These are phyloP conservation scores for Lucinisca nassula DNA, from an alignment of 2,888 invertebrate species.

Conservation along the genomic window DNA sequence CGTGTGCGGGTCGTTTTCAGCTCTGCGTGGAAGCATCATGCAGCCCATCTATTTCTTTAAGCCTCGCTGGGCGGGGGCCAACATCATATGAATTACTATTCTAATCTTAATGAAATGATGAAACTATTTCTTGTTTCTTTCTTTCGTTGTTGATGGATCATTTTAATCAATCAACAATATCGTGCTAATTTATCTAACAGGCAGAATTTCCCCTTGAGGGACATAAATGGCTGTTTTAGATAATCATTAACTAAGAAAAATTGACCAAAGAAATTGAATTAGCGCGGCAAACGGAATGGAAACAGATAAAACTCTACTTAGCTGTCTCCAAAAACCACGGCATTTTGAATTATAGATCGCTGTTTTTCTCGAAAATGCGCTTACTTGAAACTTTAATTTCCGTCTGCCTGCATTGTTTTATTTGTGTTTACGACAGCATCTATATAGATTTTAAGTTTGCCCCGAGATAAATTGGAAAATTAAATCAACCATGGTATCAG, in stretches of 20 bases:
- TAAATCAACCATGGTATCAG: too few relatives aligned
- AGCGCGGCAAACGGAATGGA: not conserved
- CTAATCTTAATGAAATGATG: too few relatives aligned
- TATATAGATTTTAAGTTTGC: too few relatives aligned
- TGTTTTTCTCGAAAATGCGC: not conserved
- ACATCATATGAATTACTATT: too few relatives aligned
- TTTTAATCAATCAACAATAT: not conserved
- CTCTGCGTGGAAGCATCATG: too few relatives aligned
- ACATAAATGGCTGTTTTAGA: not conserved
- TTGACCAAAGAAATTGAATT: conserved; percentile 2
- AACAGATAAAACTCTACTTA: conserved; percentile 13
- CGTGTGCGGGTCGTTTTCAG: too few relatives aligned
- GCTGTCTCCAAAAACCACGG: not conserved
- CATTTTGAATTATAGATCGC: not conserved
- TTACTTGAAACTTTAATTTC: not conserved
- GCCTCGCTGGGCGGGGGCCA: too few relatives aligned
- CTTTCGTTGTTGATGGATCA: not conserved
- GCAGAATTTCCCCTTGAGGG: not conserved
- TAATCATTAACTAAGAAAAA: not conserved
- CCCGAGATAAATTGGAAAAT: too few relatives aligned
- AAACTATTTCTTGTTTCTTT: too few relatives aligned
- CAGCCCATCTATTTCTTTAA: too few relatives aligned
- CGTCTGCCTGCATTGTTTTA: not conserved
- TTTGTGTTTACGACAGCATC: too few relatives aligned
- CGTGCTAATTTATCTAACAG: not conserved